Conservation (phyloP, 2,888 invertebrate genomes). For the Atethmia centrago region DNA sequence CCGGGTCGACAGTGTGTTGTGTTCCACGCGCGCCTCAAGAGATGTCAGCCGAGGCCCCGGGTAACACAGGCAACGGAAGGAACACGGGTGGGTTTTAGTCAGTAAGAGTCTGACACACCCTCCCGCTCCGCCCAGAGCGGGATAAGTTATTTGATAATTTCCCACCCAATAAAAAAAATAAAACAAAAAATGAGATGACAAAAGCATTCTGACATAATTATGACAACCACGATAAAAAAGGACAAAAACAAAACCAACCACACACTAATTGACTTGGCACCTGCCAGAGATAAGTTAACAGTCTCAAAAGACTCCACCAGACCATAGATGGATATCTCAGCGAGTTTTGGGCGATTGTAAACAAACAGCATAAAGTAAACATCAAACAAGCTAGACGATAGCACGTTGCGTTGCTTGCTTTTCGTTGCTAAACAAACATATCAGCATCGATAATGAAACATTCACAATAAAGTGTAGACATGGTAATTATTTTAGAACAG, state of each 20-base stretch:
- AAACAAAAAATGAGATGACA: constrained; percentile 27
- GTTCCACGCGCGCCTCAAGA: no score
- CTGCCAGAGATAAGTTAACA: constrained; percentile 54
- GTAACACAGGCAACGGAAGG: no score
- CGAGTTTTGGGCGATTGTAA: constrained; percentile 67
- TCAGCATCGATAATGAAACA: constrained; percentile 75
- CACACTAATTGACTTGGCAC: constrained; percentile 60
- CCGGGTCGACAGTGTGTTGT: no score
- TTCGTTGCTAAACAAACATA: constrained; percentile 73
- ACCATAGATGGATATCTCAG: constrained; percentile 64
- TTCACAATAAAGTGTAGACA: constrained; percentile 67
- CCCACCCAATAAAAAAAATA: no score
- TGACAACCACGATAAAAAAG: neutral
- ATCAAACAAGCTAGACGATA: constrained; percentile 67
- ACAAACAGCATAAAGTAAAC: constrained; percentile 71
- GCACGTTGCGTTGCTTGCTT: constrained; percentile 70
- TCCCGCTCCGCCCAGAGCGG: no score
- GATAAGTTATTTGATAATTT: no score
- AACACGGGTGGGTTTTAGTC: no score
- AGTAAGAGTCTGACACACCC: no score
- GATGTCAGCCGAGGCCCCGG: no score
- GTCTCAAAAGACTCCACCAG: constrained; percentile 33
- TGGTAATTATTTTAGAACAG: constrained; percentile 65
- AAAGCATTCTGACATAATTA: constrained; percentile 24
- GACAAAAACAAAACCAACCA: constrained; percentile 14